Conservation (phyloP, 1,140 invertebrate genomes). For the Aphaenogaster rudis region DNA sequence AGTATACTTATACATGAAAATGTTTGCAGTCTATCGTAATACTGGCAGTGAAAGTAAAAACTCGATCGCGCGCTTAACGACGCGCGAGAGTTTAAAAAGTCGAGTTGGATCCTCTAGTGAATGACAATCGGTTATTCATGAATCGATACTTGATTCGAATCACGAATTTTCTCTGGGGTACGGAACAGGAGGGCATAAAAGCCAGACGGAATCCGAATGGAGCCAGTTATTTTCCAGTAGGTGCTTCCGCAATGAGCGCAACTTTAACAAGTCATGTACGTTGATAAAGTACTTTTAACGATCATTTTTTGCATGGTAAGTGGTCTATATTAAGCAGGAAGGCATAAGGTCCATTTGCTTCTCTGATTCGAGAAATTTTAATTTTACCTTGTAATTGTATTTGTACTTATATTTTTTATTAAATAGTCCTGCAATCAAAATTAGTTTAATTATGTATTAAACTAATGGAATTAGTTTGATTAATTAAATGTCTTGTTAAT, state of each 20-base stretch:
- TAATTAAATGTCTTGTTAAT: not conserved
- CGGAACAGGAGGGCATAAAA: constrained; percentile 54
- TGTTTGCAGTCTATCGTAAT: constrained; percentile 59
- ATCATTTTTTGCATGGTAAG: constrained; percentile 60
- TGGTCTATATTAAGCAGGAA: constrained; percentile 9
- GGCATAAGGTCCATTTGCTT: not conserved
- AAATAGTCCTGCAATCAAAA: not conserved
- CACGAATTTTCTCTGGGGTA: constrained; percentile 34
- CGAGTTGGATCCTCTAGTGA: constrained; percentile 11
- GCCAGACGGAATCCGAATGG: not conserved
- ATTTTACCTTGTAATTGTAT: not conserved
- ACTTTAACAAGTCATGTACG: not conserved
- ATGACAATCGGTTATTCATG: constrained; percentile 61
- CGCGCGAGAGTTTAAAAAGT: constrained; percentile 61
- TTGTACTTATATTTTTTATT: not conserved
- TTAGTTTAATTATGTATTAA: constrained; percentile 12
- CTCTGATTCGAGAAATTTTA: not conserved
- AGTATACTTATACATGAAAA: not conserved
- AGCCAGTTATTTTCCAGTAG: constrained; percentile 25
- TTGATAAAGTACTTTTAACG: constrained; percentile 34
- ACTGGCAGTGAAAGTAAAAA: constrained; percentile 73
- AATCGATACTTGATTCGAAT: constrained; percentile 57
- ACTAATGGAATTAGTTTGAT: not conserved
- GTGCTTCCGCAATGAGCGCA: not conserved
- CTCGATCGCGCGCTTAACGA: not conserved